Conservation (phyloP, 2,888 invertebrate genomes). For the Acanthoscelides obtectus region DNA sequence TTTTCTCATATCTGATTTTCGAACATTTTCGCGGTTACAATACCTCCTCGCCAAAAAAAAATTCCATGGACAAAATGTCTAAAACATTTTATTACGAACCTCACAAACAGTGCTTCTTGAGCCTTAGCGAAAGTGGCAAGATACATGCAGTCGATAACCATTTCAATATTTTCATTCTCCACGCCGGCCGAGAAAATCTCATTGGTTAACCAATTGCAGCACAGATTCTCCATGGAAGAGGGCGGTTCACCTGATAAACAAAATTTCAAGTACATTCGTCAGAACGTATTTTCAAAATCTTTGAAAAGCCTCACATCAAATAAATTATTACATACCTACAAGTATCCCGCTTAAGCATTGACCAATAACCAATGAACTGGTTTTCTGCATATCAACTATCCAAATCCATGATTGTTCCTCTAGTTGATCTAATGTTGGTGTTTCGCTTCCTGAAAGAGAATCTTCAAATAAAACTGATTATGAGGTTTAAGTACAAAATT, state of each 20-base stretch:
- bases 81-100: too few relatives aligned
- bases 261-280: too few relatives aligned
- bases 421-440: slow-evolving; percentile 49
- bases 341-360: slow-evolving; percentile 55
- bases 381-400: slow-evolving; percentile 57
- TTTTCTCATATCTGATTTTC: too few relatives aligned
- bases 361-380: slow-evolving; percentile 57
- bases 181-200: slow-evolving; percentile 43
- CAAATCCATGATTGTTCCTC: slow-evolving; percentile 52
- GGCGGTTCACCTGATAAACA: slow-evolving; percentile 38
- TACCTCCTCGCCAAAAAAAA: too few relatives aligned
- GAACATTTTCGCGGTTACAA: too few relatives aligned
- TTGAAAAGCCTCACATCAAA: too few relatives aligned
- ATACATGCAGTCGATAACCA: background rate
- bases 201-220: slow-evolving; percentile 48
- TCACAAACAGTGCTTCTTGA: background rate
- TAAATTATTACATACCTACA: slow-evolving; percentile 38
- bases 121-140: background rate
- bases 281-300: too few relatives aligned
- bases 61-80: too few relatives aligned
- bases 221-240: slow-evolving; percentile 45
- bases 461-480: background rate
- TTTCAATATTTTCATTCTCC: slow-evolving; percentile 23
- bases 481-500: background rate
- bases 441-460: slow-evolving; percentile 45